Evolutionary conservation across 1,140 invertebrate genomes (phyloP).

Genomic region (Plutomurus gul): DNA sequence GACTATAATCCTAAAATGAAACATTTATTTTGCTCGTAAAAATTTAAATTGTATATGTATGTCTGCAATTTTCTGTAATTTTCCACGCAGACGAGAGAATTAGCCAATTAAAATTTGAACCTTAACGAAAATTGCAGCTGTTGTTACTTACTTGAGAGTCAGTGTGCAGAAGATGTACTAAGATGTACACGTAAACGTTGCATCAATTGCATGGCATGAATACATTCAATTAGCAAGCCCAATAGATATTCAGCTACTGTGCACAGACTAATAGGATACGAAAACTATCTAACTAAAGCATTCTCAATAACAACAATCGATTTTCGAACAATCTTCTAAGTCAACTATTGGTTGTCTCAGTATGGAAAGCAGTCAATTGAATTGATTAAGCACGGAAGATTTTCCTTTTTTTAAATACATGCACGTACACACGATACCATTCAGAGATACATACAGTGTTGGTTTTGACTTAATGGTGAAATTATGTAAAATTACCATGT

Average conservation of each 20-base stretch:
- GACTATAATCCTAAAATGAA: neutral
- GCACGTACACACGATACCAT: too few species aligned
- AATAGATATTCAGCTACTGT: neutral
- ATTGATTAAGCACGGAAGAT: neutral
- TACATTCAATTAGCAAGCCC: constrained; percentile 14
- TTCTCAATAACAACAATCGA: constrained; percentile 15
- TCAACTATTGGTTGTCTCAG: constrained; percentile 1
- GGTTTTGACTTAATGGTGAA: too few species aligned
- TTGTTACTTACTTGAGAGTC: neutral
- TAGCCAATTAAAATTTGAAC: neutral
- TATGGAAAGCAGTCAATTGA: neutral
- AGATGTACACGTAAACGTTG: neutral
- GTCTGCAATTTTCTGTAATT: neutral
- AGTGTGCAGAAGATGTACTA: neutral
- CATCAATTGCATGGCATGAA: constrained; percentile 5
- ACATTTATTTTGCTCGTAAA: neutral
- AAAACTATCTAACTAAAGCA: too few species aligned
- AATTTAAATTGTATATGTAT: constrained; percentile 3
- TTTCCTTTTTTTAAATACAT: neutral
- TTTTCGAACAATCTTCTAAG: neutral
- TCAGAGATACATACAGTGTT: too few species aligned
- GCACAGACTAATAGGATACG: constrained; percentile 6
- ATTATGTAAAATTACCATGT: too few species aligned
- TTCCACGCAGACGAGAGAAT: neutral
- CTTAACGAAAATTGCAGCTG: neutral